Conservation (phyloP, 2,797 vertebrate species). For the Squalus acanthias region DNA sequence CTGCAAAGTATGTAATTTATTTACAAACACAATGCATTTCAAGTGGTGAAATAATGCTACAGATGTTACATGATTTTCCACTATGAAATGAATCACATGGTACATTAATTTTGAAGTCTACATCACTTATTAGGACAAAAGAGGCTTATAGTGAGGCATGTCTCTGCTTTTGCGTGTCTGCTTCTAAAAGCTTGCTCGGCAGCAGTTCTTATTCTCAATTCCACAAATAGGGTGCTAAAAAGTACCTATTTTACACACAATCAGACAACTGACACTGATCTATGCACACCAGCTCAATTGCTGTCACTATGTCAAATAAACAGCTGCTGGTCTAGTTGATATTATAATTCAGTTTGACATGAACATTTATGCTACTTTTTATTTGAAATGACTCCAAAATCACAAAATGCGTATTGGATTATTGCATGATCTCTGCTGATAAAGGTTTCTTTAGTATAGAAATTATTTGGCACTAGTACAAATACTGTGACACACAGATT, state of each 20-base stretch:
- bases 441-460: neutral
- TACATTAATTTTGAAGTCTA: neutral
- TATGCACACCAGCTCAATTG: neutral
- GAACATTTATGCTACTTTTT: too few species aligned
- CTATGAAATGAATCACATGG: neutral
- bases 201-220: neutral
- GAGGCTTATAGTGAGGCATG: neutral
- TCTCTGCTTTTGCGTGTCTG: neutral
- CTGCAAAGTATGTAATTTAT: neutral
- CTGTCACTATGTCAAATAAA: neutral
- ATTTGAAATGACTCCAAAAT: too few species aligned
- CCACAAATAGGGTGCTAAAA: neutral
- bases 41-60: neutral
- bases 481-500: neutral
- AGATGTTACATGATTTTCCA: neutral
- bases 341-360: neutral
- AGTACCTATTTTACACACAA: neutral
- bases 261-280: too few species aligned
- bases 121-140: neutral
- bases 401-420: too few species aligned
- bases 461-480: neutral
- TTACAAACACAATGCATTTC: neutral
- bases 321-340: neutral
- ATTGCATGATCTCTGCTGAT: neutral
- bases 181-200: neutral